A percentile compares a stretch with the other conserved stretches of the same genome.
Evolutionary conservation across 2,797 vertebrate species (phyloP).

Genomic region (Natrix natrix): DNA sequence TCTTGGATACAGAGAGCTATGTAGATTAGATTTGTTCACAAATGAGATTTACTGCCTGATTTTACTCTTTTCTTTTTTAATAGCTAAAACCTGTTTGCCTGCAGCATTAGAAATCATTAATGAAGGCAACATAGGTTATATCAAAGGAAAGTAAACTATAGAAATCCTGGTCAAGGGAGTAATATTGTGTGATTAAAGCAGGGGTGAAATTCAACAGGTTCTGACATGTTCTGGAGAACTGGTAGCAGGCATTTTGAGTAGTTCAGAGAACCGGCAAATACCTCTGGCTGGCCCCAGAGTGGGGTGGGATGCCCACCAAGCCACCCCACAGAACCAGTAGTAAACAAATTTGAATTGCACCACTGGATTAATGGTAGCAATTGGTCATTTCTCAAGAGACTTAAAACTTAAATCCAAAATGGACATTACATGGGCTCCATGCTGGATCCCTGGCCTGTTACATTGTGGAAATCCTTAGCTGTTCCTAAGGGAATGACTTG

Average conservation of each 20-base stretch:
- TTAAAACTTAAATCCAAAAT: not conserved
- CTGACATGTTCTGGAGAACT: too few species aligned
- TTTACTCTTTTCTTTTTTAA: conserved; percentile 50
- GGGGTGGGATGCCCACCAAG: too few species aligned
- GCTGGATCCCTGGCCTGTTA: not conserved
- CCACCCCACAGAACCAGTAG: too few species aligned
- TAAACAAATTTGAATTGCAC: too few species aligned
- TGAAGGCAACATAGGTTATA: not conserved
- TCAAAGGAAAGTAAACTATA: not conserved
- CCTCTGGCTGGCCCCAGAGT: too few species aligned
- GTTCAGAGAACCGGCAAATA: too few species aligned
- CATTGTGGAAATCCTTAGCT: not conserved
- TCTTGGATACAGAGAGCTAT: conserved; percentile 61
- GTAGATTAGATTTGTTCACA: conserved; percentile 44
- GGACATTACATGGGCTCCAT: not conserved
- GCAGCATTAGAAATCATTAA: conserved; percentile 28
- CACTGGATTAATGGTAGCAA: not conserved
- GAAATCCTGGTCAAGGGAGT: not conserved
- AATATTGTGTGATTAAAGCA: not conserved
- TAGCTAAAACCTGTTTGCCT: not conserved
- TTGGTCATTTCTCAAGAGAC: not conserved
- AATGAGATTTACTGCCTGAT: conserved; percentile 44
- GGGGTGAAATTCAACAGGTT: too few species aligned
- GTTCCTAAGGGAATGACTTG: not conserved
- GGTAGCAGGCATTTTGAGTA: too few species aligned